Evolutionary conservation across 2,797 vertebrate genomes (phyloP), one percentile per base, ranked within the genome.

Genomic region (Limnodromus scolopaceus): DNA sequence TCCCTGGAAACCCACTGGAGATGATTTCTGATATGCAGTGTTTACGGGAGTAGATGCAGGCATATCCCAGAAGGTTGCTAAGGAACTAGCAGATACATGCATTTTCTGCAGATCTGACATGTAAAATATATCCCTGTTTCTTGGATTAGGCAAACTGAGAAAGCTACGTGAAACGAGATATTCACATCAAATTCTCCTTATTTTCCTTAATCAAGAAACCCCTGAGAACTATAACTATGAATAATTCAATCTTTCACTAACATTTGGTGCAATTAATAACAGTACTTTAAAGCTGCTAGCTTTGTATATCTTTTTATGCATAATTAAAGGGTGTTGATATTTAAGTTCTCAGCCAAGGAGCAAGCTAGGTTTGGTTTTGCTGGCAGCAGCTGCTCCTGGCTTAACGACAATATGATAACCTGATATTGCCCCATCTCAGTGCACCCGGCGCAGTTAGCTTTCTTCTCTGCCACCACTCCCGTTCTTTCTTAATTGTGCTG

Each of bases 221-320:
- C 71, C 57, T 85, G 75, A 90, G 96, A 89, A 94, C 58, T 30
- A 45, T 71, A 88, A 75, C 79, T 87, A 95, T 94, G 96, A 97
- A 97, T 97, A 97, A 97, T 96, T 97, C 82, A 97, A 95, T 63
- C 85, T 97, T 96, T 93, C 80, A 66, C 79, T 93, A 95, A 80
- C 84, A 82, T 41, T 89, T 96, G 53, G 64, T 76, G 54, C 60
- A 91, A 96, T 95, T 95, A 97, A 96, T 96, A 97, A 93, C 68
- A 68, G 83, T 39, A 45, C 79, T 75, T 95, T 96, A 84, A 96
- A 93, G 77, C 94, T 96, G 78, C 66, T 92, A 95, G 81, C 65
- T 91, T 92, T 96, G 64, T 86, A 57, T 93, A 95, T 94, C 85
- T 94, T 93, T 97, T 96, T 48, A 79, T 96, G 87, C 82, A 95